Percentiles rank a stretch among this genome's conserved stretches.
Evolutionary conservation across 2,797 vertebrate genomes (phyloP).

Genomic region (Alfaro cultratus): DNA sequence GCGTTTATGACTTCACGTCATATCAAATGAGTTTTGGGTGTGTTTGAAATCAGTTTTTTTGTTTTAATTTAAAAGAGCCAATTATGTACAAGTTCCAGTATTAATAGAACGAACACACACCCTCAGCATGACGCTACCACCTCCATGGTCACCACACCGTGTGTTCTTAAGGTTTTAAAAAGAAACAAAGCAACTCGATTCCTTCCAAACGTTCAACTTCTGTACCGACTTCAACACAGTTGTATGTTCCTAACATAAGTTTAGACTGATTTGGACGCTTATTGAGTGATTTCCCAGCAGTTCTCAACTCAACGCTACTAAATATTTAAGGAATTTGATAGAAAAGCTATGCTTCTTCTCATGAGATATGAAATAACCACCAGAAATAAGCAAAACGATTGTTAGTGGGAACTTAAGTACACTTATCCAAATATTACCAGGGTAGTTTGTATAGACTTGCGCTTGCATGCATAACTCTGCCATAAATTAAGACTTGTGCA

Average conservation of each 20-base stretch:
- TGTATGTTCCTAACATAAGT: not conserved
- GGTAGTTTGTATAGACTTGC: not conserved
- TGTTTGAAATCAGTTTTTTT: not conserved
- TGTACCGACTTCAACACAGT: not conserved
- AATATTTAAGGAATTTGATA: not conserved
- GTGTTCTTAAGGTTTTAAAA: not conserved
- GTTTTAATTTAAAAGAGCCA: not conserved
- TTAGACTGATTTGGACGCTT: not conserved
- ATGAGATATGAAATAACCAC: not conserved
- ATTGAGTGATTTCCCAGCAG: not conserved
- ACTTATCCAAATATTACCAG: not conserved
- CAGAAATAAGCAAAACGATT: not conserved
- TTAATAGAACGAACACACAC: not conserved
- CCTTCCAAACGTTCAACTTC: not conserved
- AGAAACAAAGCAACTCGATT: not conserved
- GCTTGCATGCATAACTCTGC: not conserved
- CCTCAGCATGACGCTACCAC: not conserved
- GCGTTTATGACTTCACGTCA: not conserved
- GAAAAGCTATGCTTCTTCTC: not conserved
- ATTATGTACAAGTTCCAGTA: not conserved
- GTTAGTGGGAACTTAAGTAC: not conserved
- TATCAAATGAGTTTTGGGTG: not conserved
- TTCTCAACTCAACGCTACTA: not conserved
- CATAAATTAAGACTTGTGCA: not conserved
- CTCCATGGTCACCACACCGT: not conserved